phyloP scores from a whole-genome alignment of 2,888 invertebrate genomes.

The Brachylomia viminalis region DNA sequence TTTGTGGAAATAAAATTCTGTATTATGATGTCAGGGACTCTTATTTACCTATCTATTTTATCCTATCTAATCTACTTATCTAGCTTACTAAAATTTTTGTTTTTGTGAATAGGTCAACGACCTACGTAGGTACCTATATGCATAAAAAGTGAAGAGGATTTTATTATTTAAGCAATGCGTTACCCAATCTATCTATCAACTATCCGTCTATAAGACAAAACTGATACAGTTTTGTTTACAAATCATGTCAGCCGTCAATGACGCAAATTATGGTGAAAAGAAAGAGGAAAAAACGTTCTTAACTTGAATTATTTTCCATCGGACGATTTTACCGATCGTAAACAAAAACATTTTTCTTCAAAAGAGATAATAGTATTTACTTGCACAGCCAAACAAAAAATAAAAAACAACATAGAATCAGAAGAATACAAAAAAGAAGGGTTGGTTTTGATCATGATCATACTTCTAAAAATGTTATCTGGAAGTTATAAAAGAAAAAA shows the following conservation, averaged over 20 bases:
- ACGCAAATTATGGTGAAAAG: background rate
- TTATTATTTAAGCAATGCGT: background rate
- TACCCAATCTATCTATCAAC: background rate
- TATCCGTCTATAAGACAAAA: background rate
- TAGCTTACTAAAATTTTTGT: background rate
- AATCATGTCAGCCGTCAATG: constrained; percentile 11
- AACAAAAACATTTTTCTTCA: background rate
- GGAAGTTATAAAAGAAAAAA: too few species aligned
- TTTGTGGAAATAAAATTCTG: constrained; percentile 9
- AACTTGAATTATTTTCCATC: background rate
- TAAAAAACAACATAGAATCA: too few species aligned
- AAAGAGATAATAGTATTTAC: too few species aligned
- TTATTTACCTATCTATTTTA: too few species aligned
- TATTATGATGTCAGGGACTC: background rate
- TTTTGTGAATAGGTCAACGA: background rate
- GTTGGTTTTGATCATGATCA: background rate
- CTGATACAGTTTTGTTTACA: constrained; percentile 17
- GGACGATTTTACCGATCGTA: background rate
- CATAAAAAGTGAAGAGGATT: background rate
- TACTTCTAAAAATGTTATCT: background rate
- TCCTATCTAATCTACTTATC: too few species aligned
- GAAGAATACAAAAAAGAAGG: too few species aligned
- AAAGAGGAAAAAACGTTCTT: constrained; percentile 15
- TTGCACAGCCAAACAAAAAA: too few species aligned
- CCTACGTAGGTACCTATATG: background rate